These are phyloP conservation scores for Cantharis lateralis DNA, from an alignment of 2,888 invertebrate species.

Conservation along the genomic window DNA sequence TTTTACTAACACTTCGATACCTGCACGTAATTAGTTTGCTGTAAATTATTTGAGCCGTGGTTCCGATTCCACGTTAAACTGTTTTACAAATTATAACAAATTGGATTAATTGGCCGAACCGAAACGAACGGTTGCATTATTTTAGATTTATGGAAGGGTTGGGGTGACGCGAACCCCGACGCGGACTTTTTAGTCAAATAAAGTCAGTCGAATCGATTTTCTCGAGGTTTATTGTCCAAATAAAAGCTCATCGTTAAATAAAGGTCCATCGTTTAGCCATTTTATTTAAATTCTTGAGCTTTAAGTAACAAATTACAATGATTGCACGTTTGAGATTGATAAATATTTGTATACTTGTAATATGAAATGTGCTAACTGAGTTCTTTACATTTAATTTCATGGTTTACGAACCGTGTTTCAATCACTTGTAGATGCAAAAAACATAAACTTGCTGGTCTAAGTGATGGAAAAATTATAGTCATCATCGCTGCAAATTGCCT, in stretches of 20 bases:
- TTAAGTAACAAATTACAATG: not conserved
- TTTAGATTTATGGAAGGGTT: no score
- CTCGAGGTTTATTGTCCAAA: not conserved
- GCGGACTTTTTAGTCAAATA: not conserved
- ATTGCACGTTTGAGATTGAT: not conserved
- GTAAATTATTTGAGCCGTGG: not conserved
- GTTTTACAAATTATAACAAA: no score
- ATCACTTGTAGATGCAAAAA: conserved; percentile 38
- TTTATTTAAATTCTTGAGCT: not conserved
- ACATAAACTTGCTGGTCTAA: conserved; percentile 37
- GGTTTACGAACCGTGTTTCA: conserved; percentile 42
- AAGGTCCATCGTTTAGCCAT: not conserved
- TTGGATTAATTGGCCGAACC: no score
- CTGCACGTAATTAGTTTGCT: not conserved
- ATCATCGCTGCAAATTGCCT: conserved; percentile 42
- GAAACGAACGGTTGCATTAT: no score
- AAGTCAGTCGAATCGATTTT: not conserved
- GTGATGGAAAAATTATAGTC: conserved; percentile 42
- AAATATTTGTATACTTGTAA: not conserved
- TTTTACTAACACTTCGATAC: not conserved
- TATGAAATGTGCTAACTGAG: conserved; percentile 14
- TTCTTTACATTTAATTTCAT: conserved; percentile 42
- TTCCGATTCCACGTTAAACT: no score
- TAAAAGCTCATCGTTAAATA: not conserved
- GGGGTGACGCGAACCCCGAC: no score